These are phyloP conservation scores for Drosophila antonietae DNA, from an alignment of 2,888 invertebrate species.

Conservation along the genomic window DNA sequence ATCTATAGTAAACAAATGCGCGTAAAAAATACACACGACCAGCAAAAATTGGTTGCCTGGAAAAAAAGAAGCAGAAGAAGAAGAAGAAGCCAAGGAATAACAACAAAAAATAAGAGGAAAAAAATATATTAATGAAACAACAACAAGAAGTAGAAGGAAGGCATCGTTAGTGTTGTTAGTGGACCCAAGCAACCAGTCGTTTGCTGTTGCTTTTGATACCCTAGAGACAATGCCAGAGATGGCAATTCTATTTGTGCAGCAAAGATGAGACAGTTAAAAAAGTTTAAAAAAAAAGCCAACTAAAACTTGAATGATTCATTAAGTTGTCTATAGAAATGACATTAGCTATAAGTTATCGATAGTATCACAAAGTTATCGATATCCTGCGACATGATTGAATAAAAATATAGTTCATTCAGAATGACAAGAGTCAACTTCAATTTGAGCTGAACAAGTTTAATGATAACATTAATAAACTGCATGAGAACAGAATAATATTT, in stretches of 20 bases:
- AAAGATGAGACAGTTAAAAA: neutral
- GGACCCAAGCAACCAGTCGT: slow-evolving; percentile 40
- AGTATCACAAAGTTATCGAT: too few relatives aligned
- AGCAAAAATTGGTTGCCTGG: slow-evolving; percentile 57
- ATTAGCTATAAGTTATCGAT: too few relatives aligned
- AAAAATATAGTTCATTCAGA: too few relatives aligned
- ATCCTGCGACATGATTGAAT: too few relatives aligned
- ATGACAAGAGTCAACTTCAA: too few relatives aligned
- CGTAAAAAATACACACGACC: slow-evolving; percentile 68
- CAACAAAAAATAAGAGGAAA: slow-evolving; percentile 27
- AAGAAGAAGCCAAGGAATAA: slow-evolving; percentile 25
- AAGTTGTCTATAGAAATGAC: too few relatives aligned
- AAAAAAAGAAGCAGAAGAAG: slow-evolving; percentile 8
- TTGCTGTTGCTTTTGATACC: slow-evolving; percentile 33
- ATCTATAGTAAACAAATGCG: slow-evolving; percentile 76
- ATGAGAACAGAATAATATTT: too few relatives aligned
- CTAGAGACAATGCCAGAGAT: neutral
- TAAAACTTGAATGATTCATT: neutral
- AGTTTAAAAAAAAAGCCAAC: neutral
- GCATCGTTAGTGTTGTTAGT: slow-evolving; percentile 35
- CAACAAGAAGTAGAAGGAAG: slow-evolving; percentile 32
- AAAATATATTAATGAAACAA: slow-evolving; percentile 60
- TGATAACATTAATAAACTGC: too few relatives aligned
- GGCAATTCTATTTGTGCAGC: neutral
- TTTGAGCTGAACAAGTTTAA: too few relatives aligned